Base-by-base conservation (phyloP, 2,113 vertebrate species). In the Coturnix japonica region DNA sequence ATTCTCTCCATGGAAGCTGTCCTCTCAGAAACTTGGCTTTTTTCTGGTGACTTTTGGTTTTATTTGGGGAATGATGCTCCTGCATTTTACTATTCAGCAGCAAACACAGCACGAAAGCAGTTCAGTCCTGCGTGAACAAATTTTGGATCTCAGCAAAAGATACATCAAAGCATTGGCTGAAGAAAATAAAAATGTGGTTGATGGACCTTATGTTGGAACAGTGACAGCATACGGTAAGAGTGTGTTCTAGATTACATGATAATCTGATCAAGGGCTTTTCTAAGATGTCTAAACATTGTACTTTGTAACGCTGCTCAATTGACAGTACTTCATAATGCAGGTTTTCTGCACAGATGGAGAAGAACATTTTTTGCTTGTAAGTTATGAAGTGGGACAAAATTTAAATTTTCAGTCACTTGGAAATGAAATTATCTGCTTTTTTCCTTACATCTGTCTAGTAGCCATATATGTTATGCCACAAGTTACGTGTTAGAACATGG, bases 21-120 rank as follows among this genome's bases (percentile, higher is more conserved):
- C 99, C 5, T 99, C 99, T 90, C 99, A 99, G 97, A 99, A 99
- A 97, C 98, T 99, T 13, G 99, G 99, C 91, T 99, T 99, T 95
- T 99, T 99, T 94, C 97, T 99, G 51, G 99, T 99, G 97, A 98
- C 99, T 97, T 99, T 99, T 61, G 99, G 99, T 80, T 99, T 99
- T 97, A 99, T 99, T 97, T 99, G 99, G 99, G 99, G 99, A 69
- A 99, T 99, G 99, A 99, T 99, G 99, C 98, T 99, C 90, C 97
- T 99, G 69, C 99, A 99, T 96, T 99, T 99, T 95, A 99, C 99
- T 93, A 99, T 99, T 96, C 99, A 99, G 96, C 99, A 99, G 93
- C 98, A 98, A 87, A 98, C 98, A 81, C 98, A 98, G 87, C 99
- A 99, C 0, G 99, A 99, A 97, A 99, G 98, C 97, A 99, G 99